Conservation (phyloP, 1,140 invertebrate genomes). For the Babylonia areolata region DNA sequence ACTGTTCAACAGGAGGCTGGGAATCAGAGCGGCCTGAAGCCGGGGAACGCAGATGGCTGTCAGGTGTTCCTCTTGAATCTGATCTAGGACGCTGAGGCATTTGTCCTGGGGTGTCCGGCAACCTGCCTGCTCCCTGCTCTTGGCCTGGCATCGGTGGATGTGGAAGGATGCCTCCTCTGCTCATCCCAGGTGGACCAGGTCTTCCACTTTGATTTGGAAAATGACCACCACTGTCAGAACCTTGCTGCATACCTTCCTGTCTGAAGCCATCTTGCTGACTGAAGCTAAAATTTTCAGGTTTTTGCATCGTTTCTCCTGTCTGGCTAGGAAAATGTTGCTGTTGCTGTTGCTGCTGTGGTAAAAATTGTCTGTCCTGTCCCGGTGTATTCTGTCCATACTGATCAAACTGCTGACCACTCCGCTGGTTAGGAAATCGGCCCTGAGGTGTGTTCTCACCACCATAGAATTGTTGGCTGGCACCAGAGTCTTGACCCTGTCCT, state of each 20-base stretch:
- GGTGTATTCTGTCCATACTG: not conserved
- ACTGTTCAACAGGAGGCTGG: constrained; percentile 18
- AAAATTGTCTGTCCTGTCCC: not conserved
- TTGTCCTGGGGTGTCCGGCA: not conserved
- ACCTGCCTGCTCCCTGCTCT: not conserved
- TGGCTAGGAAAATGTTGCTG: constrained; percentile 16
- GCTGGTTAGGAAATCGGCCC: constrained; percentile 2
- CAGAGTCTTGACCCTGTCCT: constrained; percentile 26
- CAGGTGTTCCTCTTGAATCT: constrained; percentile 16
- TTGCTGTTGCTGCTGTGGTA: not conserved
- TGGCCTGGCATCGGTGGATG: constrained; percentile 6
- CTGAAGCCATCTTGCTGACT: constrained; percentile 16
- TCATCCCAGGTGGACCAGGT: constrained; percentile 1
- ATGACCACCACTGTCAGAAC: not conserved
- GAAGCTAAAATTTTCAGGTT: not conserved
- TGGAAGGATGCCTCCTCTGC: constrained; percentile 16
- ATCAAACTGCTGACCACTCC: not conserved
- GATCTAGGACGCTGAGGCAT: constrained; percentile 10
- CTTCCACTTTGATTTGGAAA: constrained; percentile 5
- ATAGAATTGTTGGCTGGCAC: constrained; percentile 4
- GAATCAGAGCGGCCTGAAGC: not conserved
- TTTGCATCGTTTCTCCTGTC: not conserved
- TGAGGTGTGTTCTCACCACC: not conserved
- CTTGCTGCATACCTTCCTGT: constrained; percentile 26
- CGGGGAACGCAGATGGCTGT: not conserved